Evolutionary conservation across 2,113 vertebrate species (phyloP).

Genomic region (Ceratotherium simum): DNA sequence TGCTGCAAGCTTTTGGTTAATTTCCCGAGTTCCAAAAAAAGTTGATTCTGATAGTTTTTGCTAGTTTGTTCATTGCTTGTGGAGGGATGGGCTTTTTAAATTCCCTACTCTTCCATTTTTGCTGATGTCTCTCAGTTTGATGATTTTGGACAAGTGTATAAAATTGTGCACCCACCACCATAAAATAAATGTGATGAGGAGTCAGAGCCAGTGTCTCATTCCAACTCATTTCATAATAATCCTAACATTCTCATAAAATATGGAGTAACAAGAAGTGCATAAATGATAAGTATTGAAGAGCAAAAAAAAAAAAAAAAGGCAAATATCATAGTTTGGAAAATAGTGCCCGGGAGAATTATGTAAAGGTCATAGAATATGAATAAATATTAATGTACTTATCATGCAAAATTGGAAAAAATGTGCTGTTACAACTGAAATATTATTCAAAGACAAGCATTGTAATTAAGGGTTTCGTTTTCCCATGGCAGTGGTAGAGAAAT

Average conservation of each 20-base stretch:
- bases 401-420: constrained; percentile 86
- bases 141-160: background rate
- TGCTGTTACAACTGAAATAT: constrained; percentile 88
- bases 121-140: background rate
- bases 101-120: background rate
- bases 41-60: background rate
- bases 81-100: background rate
- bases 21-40: background rate
- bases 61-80: background rate
- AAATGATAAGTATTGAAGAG: constrained; percentile 72
- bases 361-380: constrained; percentile 88
- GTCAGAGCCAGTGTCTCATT: constrained; percentile 16
- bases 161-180: background rate
- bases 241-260: constrained; percentile 69
- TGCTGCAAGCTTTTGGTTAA: background rate
- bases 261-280: constrained; percentile 55
- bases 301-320: constrained; percentile 75
- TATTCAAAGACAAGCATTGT: constrained; percentile 88
- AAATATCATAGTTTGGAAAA: constrained; percentile 84
- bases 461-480: constrained; percentile 88
- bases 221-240: constrained; percentile 68
- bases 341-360: constrained; percentile 82
- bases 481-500: constrained; percentile 84
- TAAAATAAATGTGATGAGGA: constrained; percentile 17
- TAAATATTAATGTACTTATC: constrained; percentile 89